Evolutionary conservation across 2,113 vertebrate species (phyloP), one percentile per base, ranked within the genome.

Genomic region (Platysternon megacephalum): DNA sequence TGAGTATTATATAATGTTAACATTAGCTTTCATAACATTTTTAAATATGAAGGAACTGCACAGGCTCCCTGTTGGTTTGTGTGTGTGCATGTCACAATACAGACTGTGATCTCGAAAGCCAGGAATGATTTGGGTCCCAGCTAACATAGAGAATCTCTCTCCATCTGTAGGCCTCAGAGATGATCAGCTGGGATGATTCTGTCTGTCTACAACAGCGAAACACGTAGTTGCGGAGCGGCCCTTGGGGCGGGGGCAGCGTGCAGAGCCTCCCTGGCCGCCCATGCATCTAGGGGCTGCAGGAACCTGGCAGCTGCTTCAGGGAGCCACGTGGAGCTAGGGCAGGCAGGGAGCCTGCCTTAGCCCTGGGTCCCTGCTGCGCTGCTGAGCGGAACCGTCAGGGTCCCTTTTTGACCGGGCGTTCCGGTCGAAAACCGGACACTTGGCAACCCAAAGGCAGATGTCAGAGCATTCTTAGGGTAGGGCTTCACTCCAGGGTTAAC

Each of bases 31-130:
- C 52, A 53, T 53, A 53, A 21, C 8, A 22, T 9, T 22, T 53
- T 22, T 53, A 53, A 53, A 22, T 29, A 32, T 61, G 56, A 87
- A 95, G 94, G 72, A 0, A 1, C 85, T 93, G 93, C 83, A 12
- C 87, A 46, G 92, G 35, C 84, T 95, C 68, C 5, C 0, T 0
- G 6, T 2, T 81, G 87, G 87, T 52, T 96, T n/a, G 93, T 95
- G 91, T 87, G 92, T 87, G 95, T 84, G 56, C 39, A 82, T 12
- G 6, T 55, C 44, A 65, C 11, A 42, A 6, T 24, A 39, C 39
- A 8, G 91, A 83, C 91, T 91, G 88, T 82, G 81, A 87, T 53
- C 72, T 68, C 84, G 3, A 17, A 95, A 93, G 61, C 85, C 85
- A 44, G 93, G 85, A 92, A 90, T 86, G 56, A 80, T n/a, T 8